Percentiles rank a stretch among this genome's conserved stretches.
Conservation (phyloP, 1,140 invertebrate genomes). For the Lucilia sericata region DNA sequence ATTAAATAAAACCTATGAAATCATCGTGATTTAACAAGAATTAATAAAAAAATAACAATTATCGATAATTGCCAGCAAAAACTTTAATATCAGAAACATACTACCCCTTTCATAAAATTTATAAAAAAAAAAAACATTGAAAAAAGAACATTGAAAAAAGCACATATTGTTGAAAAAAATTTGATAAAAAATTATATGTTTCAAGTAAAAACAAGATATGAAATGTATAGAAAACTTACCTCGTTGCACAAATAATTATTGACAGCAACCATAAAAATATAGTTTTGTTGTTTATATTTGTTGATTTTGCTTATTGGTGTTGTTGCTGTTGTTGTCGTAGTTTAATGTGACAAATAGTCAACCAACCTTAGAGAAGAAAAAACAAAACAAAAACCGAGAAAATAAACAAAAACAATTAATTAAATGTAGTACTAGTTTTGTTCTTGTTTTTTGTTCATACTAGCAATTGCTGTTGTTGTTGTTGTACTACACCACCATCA, state of each 20-base stretch:
- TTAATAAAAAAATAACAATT: not conserved
- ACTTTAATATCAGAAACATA: too few species aligned
- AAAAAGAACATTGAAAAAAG: too few species aligned
- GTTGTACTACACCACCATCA: not conserved
- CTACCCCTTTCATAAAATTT: not conserved
- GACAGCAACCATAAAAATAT: not conserved
- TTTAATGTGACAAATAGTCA: constrained; percentile 5
- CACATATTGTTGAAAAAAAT: not conserved
- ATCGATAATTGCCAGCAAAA: not conserved
- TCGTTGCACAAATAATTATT: too few species aligned
- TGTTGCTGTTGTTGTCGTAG: not conserved
- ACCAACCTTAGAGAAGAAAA: not conserved
- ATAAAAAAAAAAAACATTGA: too few species aligned
- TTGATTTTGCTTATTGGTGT: not conserved
- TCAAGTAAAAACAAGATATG: too few species aligned
- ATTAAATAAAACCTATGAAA: not conserved
- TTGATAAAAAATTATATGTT: too few species aligned
- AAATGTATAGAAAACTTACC: too few species aligned
- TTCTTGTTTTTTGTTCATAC: not conserved
- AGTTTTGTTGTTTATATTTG: not conserved
- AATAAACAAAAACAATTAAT: not conserved
- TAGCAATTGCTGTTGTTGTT: not conserved
- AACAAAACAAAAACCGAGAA: constrained; percentile 12
- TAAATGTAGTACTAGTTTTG: not conserved
- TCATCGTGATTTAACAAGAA: constrained; percentile 7